Base-by-base conservation (phyloP, 2,888 invertebrate species). In the Drosophila heteroneura region DNA sequence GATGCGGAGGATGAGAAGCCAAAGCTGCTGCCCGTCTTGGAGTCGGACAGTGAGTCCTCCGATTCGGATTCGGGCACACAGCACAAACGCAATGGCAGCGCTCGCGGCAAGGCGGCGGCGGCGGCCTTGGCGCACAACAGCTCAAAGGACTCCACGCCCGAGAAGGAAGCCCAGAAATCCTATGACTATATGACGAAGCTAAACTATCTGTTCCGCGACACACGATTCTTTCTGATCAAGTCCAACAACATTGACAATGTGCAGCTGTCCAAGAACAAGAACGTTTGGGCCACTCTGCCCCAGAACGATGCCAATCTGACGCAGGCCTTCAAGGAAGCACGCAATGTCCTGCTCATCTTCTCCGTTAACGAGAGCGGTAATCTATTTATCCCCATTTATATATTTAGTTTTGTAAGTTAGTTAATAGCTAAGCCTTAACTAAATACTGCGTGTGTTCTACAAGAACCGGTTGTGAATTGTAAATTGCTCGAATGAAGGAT, bases 201-300 rank as follows among this genome's bases (percentile, higher is more conserved):
- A 81, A 98, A 98, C 94, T 98, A 99, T 94, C 95, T 99, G 83
- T 99, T 99, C 94, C 95, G 98, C 83, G 98, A 98, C 93, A 97
- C 99, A 58, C 95, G 97, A 81, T 99, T 98, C 94, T 99, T 99
- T 94, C 95, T 99, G 69, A 99, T 99, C 89, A 99, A 99, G 94
- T 99, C 99, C 60, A 99, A 99, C 94, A 99, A 99, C 94, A 97
- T 97, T 70, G 99, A 99, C 94, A 99, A 99, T 93, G 97, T 99
- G 61, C 97, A 97, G 41, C 93, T 99, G 70, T 98, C 99, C 1
- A 99, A 99, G 94, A 97, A 97, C 22, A 98, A 97, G 94, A 98
- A 97, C 75, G 99, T 99, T 6, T 99, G 99, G 99, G 99, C 99
- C 5, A 99, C 99, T 5, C 95, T 99, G 69, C 99, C 99, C 5